Percentiles rank a stretch among this genome's conserved stretches.
Evolutionary conservation across 1,140 invertebrate genomes (phyloP).

Genomic region (Contarinia nasturtii): DNA sequence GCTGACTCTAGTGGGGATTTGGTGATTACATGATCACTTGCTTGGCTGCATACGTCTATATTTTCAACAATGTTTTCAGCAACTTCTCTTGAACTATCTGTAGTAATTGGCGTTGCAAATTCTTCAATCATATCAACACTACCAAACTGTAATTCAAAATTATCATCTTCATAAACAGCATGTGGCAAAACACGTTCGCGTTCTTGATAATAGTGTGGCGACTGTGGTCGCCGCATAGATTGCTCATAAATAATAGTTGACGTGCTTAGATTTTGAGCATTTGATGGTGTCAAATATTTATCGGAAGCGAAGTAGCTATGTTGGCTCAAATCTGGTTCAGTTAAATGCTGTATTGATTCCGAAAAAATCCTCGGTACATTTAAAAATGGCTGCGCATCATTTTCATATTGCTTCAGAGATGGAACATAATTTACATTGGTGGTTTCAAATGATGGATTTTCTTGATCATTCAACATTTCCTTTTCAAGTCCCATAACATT

Average conservation of each 20-base stretch:
- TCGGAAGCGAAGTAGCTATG: background rate
- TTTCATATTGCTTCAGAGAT: background rate
- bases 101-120: background rate
- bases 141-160: conserved; percentile 1
- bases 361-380: background rate
- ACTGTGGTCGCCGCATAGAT: background rate
- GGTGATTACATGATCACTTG: background rate
- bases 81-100: conserved; percentile 1
- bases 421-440: background rate
- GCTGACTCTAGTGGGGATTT: too few species aligned
- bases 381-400: background rate
- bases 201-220: too few species aligned
- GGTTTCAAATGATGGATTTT: too few species aligned
- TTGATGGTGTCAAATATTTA: background rate
- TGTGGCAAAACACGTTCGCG: background rate
- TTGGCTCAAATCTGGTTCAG: background rate
- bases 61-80: background rate
- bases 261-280: background rate
- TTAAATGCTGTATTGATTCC: background rate
- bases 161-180: background rate
- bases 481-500: too few species aligned
- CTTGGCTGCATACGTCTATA: background rate
- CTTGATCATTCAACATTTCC: too few species aligned
- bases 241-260: background rate
- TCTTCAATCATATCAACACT: background rate